Evolutionary conservation across 2,888 invertebrate species (phyloP).

Genomic region (Heteromyza rotundicornis): DNA sequence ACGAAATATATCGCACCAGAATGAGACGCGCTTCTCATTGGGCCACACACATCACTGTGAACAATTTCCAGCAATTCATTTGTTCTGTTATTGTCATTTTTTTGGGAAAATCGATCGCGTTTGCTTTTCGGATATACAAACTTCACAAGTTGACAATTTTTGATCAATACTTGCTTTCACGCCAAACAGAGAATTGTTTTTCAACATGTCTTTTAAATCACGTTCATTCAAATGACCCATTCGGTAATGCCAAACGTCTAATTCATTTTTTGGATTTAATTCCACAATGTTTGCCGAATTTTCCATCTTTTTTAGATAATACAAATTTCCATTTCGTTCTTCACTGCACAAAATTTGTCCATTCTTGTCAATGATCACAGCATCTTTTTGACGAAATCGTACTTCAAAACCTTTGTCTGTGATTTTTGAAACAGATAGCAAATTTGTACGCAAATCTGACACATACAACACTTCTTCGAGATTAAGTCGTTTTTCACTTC

Average conservation of each 20-base stretch:
- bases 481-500: not conserved
- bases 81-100: not conserved
- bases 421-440: not conserved
- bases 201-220: not conserved
- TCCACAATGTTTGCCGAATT: not conserved
- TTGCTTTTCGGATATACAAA: not conserved
- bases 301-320: not conserved
- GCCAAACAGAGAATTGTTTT: not conserved
- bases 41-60: conserved; percentile 16
- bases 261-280: not conserved
- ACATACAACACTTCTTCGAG: not conserved
- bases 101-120: not conserved
- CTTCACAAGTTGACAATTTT: not conserved
- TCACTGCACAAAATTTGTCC: not conserved
- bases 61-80: conserved; percentile 15
- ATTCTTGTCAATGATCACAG: not conserved
- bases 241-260: not conserved
- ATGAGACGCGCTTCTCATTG: not conserved
- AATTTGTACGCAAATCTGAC: not conserved
- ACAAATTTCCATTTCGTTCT: not conserved
- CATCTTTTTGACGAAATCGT: not conserved
- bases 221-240: not conserved
- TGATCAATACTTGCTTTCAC: not conserved
- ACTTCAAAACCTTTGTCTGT: not conserved
- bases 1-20: conserved; percentile 20